Conservation (phyloP, 2,888 invertebrate species). For the Hymenopus coronatus region DNA sequence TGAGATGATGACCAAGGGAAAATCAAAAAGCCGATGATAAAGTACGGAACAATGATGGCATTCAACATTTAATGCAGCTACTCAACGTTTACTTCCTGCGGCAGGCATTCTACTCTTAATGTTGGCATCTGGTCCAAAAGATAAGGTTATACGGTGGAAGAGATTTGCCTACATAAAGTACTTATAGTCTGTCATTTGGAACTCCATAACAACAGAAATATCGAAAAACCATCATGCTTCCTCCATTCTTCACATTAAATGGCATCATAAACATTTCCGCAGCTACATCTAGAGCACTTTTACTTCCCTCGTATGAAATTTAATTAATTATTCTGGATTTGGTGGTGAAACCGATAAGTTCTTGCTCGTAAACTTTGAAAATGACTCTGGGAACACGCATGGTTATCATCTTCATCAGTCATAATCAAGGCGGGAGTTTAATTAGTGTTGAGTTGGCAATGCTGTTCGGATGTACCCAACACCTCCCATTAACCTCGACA, state of each 20-base stretch:
- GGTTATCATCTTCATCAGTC: neutral
- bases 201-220: neutral
- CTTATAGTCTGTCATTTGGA: neutral
- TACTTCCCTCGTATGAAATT: neutral
- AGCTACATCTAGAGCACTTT: neutral
- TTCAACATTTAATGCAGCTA: neutral
- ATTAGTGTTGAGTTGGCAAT: constrained; percentile 8
- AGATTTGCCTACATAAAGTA: neutral
- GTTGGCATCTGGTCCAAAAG: neutral
- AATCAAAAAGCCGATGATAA: neutral
- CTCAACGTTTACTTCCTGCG: neutral
- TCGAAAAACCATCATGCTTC: neutral
- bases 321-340: neutral
- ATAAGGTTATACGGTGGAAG: neutral
- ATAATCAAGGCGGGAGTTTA: neutral
- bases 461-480: neutral
- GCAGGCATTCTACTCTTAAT: neutral
- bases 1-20: neutral
- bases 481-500: neutral
- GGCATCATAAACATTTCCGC: neutral
- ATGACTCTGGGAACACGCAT: neutral
- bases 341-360: neutral
- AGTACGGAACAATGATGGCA: neutral
- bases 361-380: neutral
- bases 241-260: neutral